Conservation (phyloP, 2,888 invertebrate species). For the Poecilobothrus nobilitatus region DNA sequence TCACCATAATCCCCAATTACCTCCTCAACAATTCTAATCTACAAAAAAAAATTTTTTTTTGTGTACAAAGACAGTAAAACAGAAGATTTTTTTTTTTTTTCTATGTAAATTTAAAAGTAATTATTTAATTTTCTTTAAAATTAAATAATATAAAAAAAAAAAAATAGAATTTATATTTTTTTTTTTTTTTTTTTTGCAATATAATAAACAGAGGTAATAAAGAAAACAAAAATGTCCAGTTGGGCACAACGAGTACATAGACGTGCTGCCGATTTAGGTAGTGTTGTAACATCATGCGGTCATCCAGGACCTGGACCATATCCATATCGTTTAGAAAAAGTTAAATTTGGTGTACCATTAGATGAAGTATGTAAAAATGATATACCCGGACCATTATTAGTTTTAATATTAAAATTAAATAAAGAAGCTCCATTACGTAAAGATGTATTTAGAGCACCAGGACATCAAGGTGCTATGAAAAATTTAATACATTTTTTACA, state of each 20-base stretch:
- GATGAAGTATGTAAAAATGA: slow-evolving; percentile 92
- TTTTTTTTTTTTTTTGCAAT: too few relatives aligned
- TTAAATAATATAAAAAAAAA: too few relatives aligned
- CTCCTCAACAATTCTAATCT: too few relatives aligned
- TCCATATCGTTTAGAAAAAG: slow-evolving; percentile 79
- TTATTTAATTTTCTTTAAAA: too few relatives aligned
- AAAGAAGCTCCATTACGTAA: slow-evolving; percentile 89
- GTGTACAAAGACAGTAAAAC: too few relatives aligned
- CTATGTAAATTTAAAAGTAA: too few relatives aligned
- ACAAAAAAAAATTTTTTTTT: too few relatives aligned
- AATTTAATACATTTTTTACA: slow-evolving; percentile 85
- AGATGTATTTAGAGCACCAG: slow-evolving; percentile 91
- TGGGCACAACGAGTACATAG: slow-evolving; percentile 89
- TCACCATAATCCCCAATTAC: background rate
- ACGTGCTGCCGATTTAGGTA: slow-evolving; percentile 81
- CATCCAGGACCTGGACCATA: slow-evolving; percentile 69
- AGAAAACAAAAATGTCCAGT: slow-evolving; percentile 58
- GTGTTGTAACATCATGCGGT: slow-evolving; percentile 84
- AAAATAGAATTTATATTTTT: too few relatives aligned
- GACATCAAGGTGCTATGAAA: slow-evolving; percentile 91
- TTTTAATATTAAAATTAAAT: slow-evolving; percentile 84
- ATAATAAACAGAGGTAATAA: background rate
- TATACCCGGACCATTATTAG: slow-evolving; percentile 85
- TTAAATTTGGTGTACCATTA: slow-evolving; percentile 86
- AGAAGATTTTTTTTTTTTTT: too few relatives aligned